These are phyloP conservation scores for Oryzias javanicus DNA, from an alignment of 2,113 vertebrate genomes.

Conservation along the genomic window DNA sequence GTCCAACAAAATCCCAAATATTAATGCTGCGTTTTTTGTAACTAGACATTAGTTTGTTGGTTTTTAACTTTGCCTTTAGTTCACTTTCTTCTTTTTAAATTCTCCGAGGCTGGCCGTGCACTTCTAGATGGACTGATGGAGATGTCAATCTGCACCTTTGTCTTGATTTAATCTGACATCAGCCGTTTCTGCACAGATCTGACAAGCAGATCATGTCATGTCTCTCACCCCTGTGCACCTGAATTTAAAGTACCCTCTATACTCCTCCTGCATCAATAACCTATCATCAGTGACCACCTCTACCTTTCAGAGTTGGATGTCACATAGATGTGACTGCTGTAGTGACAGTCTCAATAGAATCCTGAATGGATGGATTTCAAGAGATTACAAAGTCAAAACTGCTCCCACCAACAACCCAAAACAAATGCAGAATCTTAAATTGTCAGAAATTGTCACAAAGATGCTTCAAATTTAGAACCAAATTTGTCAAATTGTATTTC, in stretches of 20 bases:
- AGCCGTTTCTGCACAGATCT: slow-evolving; percentile 23
- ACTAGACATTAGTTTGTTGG: too few species aligned
- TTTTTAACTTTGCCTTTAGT: too few species aligned
- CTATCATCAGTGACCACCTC: slow-evolving; percentile 70
- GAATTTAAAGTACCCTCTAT: slow-evolving; percentile 35
- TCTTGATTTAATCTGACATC: slow-evolving; percentile 28
- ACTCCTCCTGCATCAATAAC: slow-evolving; percentile 51
- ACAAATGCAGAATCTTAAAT: neutral
- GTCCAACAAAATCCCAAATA: too few species aligned
- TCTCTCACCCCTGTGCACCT: slow-evolving; percentile 48
- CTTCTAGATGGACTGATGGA: slow-evolving; percentile 25
- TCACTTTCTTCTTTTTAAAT: too few species aligned
- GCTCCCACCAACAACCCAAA: neutral
- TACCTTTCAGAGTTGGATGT: slow-evolving; percentile 78
- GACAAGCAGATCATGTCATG: slow-evolving; percentile 53
- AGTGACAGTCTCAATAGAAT: slow-evolving; percentile 74
- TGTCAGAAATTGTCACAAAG: neutral
- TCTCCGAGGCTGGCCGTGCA: too few species aligned
- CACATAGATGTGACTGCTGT: slow-evolving; percentile 84
- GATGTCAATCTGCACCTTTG: slow-evolving; percentile 53
- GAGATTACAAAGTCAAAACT: slow-evolving; percentile 39
- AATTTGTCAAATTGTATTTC: too few species aligned
- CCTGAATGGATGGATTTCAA: slow-evolving; percentile 37
- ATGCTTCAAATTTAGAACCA: neutral
- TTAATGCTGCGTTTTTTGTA: too few species aligned